These are phyloP conservation scores for Zeus faber DNA, from an alignment of 2,113 vertebrate genomes.

Conservation along the genomic window DNA sequence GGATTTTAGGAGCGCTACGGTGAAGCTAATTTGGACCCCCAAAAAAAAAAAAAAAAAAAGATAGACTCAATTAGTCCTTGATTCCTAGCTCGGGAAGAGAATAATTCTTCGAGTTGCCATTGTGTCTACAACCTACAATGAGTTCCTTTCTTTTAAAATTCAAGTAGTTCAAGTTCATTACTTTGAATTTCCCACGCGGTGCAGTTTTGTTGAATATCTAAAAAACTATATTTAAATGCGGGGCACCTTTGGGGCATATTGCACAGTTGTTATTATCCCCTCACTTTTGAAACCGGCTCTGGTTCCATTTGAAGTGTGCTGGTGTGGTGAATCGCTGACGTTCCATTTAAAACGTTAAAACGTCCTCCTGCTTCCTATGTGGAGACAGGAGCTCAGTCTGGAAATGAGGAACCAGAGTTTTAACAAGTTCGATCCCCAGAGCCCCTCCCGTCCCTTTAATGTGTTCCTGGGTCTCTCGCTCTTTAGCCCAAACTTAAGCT, in stretches of 20 bases:
- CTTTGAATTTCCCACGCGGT: too few relatives aligned
- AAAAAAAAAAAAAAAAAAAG: too few relatives aligned
- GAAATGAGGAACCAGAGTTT: constrained; percentile 58
- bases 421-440: constrained; percentile 64
- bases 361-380: constrained; percentile 35
- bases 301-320: constrained; percentile 37
- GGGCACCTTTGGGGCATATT: constrained; percentile 20
- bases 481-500: constrained; percentile 61
- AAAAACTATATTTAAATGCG: constrained; percentile 27
- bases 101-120: too few relatives aligned
- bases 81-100: not conserved
- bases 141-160: too few relatives aligned
- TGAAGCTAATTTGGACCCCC: not conserved
- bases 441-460: constrained; percentile 2
- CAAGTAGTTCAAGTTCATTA: too few relatives aligned
- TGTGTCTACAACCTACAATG: too few relatives aligned
- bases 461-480: constrained; percentile 40
- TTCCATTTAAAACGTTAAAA: constrained; percentile 64
- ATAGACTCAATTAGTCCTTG: not conserved
- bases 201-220: too few relatives aligned
- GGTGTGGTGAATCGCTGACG: constrained; percentile 61
- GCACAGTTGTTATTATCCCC: constrained; percentile 21
- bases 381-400: constrained; percentile 59
- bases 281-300: constrained; percentile 39
- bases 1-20: not conserved